Conservation (phyloP, 2,797 vertebrate species). For the Parambassis ranga region DNA sequence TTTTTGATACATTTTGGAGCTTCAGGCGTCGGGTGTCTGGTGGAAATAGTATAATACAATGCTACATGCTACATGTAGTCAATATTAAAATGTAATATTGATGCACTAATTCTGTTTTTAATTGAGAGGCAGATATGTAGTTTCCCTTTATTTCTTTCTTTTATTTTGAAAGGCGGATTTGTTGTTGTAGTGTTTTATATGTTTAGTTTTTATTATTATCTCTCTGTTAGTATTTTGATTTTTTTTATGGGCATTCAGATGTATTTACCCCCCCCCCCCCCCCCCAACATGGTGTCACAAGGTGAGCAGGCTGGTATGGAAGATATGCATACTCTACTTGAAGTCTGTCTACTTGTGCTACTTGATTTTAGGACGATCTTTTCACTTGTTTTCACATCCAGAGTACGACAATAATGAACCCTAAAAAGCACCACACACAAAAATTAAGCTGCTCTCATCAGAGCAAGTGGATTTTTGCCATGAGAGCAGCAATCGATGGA, state of each 20-base stretch:
- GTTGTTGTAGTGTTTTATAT: slow-evolving; percentile 31
- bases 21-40: slow-evolving; percentile 16
- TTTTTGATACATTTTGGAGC: slow-evolving; percentile 54
- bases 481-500: not conserved
- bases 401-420: slow-evolving; percentile 16
- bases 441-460: slow-evolving; percentile 5
- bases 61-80: slow-evolving; percentile 24
- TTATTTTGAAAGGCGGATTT: slow-evolving; percentile 41
- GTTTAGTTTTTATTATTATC: slow-evolving; percentile 34
- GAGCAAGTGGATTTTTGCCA: not conserved
- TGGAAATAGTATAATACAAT: not conserved
- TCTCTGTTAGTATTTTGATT: slow-evolving; percentile 18
- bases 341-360: slow-evolving; percentile 58
- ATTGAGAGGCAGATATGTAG: slow-evolving; percentile 26
- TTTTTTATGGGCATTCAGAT: slow-evolving; percentile 66
- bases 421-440: slow-evolving; percentile 42
- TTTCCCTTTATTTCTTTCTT: slow-evolving; percentile 25
- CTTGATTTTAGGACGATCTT: slow-evolving; percentile 49
- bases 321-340: slow-evolving; percentile 73
- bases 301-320: slow-evolving; percentile 39
- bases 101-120: slow-evolving; percentile 63
- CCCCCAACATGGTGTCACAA: slow-evolving; percentile 38
- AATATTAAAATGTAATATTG: slow-evolving; percentile 52
- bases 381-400: slow-evolving; percentile 25
- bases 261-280: slow-evolving; percentile 6